Percentiles rank a stretch among this genome's conserved stretches.
These are phyloP conservation scores for Pseudorectes ferrugineus DNA, from an alignment of 2,113 vertebrate species.

Conservation along the genomic window DNA sequence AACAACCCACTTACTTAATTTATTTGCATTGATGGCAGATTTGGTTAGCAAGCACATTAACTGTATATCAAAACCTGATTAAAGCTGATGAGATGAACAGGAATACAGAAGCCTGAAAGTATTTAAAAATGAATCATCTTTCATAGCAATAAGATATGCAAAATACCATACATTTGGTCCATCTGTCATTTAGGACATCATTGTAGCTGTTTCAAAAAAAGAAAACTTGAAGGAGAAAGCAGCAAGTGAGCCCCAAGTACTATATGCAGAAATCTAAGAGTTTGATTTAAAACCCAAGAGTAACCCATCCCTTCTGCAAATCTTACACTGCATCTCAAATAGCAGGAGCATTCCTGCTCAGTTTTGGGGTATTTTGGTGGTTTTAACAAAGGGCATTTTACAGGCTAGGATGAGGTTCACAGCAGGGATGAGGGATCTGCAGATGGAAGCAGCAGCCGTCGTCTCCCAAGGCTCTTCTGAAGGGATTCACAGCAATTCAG, in stretches of 20 bases:
- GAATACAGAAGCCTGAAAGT: not conserved
- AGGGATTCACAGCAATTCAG: not conserved
- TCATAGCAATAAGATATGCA: not conserved
- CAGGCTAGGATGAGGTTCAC: fast-evolving
- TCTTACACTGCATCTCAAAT: not conserved
- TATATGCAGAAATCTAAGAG: not conserved
- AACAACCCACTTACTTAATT: not conserved
- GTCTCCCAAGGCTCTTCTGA: not conserved
- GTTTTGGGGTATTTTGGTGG: not conserved
- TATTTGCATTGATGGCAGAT: not conserved
- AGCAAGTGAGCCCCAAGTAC: not conserved
- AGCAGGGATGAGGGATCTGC: not conserved
- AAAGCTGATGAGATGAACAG: not conserved
- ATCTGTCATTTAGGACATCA: not conserved
- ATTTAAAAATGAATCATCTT: not conserved
- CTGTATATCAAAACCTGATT: not conserved
- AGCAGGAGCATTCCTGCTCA: not conserved
- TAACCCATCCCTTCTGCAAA: not conserved
- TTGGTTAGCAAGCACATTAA: not conserved
- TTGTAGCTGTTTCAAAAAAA: not conserved
- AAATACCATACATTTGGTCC: not conserved
- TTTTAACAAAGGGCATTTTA: not conserved
- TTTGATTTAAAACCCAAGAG: not conserved
- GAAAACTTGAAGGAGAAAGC: not conserved
- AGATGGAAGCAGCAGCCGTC: fast-evolving